phyloP scores from a whole-genome alignment of 2,113 vertebrate species.

The Alethe diademata region DNA sequence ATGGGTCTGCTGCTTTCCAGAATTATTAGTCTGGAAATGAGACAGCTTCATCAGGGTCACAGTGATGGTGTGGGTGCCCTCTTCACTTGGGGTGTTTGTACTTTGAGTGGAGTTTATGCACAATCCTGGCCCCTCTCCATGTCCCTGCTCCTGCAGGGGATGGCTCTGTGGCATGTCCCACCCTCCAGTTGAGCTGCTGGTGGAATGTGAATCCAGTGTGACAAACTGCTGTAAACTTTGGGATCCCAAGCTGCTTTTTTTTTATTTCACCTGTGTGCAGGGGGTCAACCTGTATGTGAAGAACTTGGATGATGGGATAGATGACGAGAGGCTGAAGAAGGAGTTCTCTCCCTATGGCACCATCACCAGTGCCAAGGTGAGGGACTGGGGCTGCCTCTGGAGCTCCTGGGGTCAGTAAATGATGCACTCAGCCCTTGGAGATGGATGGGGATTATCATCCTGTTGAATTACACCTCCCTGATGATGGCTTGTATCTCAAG shows the following conservation, averaged over 20 bases:
- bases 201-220: not conserved
- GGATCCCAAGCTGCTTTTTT: not conserved
- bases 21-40: not conserved
- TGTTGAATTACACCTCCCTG: not conserved
- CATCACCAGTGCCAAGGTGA: slow-evolving; percentile 97
- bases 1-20: not conserved
- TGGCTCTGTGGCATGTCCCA: not conserved
- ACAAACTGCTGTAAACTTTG: not conserved
- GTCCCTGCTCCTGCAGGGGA: too few relatives aligned
- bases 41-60: not conserved
- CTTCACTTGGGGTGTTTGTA: accelerated
- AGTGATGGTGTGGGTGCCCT: not conserved
- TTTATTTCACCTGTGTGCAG: slow-evolving; percentile 60
- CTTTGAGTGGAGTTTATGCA: accelerated
- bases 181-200: not conserved
- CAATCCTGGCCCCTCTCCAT: not conserved
- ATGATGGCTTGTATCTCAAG: not conserved
- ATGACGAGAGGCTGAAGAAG: slow-evolving; percentile 88
- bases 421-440: accelerated
- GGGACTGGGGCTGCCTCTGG: not conserved
- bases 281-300: slow-evolving; percentile 97
- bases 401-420: not conserved
- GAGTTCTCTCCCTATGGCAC: slow-evolving; percentile 94
- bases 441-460: not conserved
- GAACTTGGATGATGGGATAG: slow-evolving; percentile 92